phyloP scores from a whole-genome alignment of 2,888 invertebrate species.

The Sphaerophoria rueppellii region DNA sequence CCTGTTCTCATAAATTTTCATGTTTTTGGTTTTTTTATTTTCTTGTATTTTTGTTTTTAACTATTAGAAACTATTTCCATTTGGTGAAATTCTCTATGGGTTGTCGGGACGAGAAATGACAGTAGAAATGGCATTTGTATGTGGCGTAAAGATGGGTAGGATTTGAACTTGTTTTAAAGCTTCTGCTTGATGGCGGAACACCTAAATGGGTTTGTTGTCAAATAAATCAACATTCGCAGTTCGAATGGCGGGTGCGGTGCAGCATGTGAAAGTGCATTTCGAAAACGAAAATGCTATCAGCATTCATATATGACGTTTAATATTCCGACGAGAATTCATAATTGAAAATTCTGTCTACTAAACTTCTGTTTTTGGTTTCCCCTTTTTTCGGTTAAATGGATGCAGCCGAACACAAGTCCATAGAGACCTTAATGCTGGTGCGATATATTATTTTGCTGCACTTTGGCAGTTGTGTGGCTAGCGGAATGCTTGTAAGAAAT shows the following conservation, averaged over 20 bases:
- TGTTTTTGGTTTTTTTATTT: background rate
- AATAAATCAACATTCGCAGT: conserved; percentile 61
- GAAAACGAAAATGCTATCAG: conserved; percentile 43
- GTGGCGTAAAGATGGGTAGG: background rate
- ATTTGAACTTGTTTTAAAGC: background rate
- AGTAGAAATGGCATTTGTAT: background rate
- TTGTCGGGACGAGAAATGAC: conserved; percentile 5
- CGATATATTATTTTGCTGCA: background rate
- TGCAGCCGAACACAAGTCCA: background rate
- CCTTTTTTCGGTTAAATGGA: background rate
- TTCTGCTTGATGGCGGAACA: conserved; percentile 15
- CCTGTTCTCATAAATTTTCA: conserved; percentile 25
- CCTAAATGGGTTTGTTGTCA: conserved; percentile 56
- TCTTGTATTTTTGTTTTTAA: conserved; percentile 15
- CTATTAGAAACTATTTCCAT: conserved; percentile 26
- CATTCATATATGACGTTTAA: conserved; percentile 51
- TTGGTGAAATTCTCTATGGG: conserved; percentile 15
- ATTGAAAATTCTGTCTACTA: conserved; percentile 49
- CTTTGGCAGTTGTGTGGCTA: background rate
- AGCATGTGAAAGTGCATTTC: conserved; percentile 54
- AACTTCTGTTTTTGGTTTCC: background rate
- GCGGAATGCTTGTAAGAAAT: background rate
- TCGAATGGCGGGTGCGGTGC: conserved; percentile 3
- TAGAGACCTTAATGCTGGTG: background rate
- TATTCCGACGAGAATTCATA: conserved; percentile 40